Evolutionary conservation across 2,888 invertebrate genomes (phyloP).

Genomic region (Ormia ochracea): DNA sequence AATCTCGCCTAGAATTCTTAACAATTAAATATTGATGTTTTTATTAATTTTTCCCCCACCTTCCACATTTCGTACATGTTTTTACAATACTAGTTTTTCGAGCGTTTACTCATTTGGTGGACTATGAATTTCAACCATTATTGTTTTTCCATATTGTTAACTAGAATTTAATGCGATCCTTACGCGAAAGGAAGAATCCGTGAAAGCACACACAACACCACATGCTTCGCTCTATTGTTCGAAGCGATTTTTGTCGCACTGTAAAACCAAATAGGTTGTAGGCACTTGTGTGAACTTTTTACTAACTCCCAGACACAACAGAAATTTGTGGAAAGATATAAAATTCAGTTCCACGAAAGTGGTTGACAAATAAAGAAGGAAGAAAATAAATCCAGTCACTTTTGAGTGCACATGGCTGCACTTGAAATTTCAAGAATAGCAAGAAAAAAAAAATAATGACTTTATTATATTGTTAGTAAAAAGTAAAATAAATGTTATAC

Average conservation of each 20-base stretch:
- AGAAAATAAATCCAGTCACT: neutral
- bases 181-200: too few species aligned
- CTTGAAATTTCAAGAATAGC: neutral
- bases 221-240: neutral
- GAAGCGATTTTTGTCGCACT: neutral
- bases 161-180: too few species aligned
- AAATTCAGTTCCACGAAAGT: neutral
- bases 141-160: too few species aligned
- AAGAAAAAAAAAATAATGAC: neutral
- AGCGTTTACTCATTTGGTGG: too few species aligned
- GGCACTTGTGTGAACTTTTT: neutral
- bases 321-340: neutral
- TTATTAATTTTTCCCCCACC: too few species aligned
- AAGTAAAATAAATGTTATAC: neutral
- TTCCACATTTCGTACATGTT: too few species aligned
- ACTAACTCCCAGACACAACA: neutral
- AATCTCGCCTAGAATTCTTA: too few species aligned
- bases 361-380: slow-evolving; percentile 3
- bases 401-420: slow-evolving; percentile 28
- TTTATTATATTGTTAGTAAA: neutral
- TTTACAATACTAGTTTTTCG: too few species aligned
- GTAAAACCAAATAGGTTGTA: neutral
- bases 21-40: too few species aligned
- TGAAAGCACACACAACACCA: too few species aligned
- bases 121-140: too few species aligned